Evolutionary conservation across 2,888 invertebrate species (phyloP), one percentile per base, ranked within the genome.

Genomic region (Omphaloscelis lunosa): DNA sequence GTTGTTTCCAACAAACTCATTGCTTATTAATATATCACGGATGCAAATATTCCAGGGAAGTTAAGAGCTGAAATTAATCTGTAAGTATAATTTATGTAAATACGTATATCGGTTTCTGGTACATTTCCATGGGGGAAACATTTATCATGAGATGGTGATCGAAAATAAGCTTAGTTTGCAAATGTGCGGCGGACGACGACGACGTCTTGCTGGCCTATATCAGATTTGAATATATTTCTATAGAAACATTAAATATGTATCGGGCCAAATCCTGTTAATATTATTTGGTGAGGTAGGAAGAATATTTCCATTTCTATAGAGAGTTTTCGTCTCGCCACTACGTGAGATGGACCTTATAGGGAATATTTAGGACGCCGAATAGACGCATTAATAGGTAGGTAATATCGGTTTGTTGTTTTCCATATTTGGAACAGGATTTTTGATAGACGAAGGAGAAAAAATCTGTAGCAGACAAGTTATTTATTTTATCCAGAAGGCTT

Each of bases 61-160:
- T 86, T 77, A 77, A 79, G 84, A 86, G 72, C 90, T 89, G 80
- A 90, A 91, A 93, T 93, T 92, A 93, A 94, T 95, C 91, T 95
- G 92, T 91, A 84, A 95, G 93, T 94, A 93, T 94, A 95, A 95
- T 95, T 93, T 92, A 95, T 94, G 95, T 87, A 92, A 95, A 95
- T 93, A 91, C 89, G 20, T 51, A 72, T 92, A 83, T 93, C 90
- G 88, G 92, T 90, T 92, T 89, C 92, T 89, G 91, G 90, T 92
- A 91, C 87, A 93, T 94, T 94, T 94, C 91, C 91, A 92, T 90
- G 87, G 90, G 87, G 89, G 72, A 90, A 91, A 88, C 93, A 93
- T 94, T 94, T 95, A 95, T 95, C 95, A 93, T 90, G 86, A 92
- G 91, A 92, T 92, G 92, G 86, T 89, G 93, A 94, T 94, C 94